A percentile compares a stretch with the other conserved stretches of the same genome.
Conservation (phyloP, 2,797 vertebrate genomes). For the Eleutherodactylus coqui region DNA sequence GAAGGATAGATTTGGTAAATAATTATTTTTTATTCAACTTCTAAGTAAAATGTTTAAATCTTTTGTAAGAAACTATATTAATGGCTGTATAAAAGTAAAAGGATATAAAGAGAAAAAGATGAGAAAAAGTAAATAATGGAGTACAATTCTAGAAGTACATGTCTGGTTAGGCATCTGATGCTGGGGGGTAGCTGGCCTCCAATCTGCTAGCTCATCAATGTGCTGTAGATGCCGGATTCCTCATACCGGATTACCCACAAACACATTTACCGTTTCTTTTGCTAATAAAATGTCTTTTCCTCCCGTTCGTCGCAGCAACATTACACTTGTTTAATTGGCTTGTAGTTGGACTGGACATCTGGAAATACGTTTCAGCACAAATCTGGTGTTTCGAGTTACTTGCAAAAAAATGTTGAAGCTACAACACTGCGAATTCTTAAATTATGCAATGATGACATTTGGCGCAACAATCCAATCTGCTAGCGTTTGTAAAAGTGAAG, state of each 20-base stretch:
- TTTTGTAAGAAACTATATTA: too few species aligned
- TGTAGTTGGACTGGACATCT: constrained; percentile 8
- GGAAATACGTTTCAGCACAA: constrained; percentile 30
- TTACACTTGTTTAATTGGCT: neutral
- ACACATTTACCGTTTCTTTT: neutral
- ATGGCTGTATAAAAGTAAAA: too few species aligned
- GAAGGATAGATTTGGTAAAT: too few species aligned
- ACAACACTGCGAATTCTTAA: constrained; percentile 13
- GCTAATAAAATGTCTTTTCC: neutral
- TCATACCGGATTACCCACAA: neutral
- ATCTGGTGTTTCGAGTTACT: constrained; percentile 19
- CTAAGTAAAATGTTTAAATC: too few species aligned
- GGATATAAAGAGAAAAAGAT: too few species aligned
- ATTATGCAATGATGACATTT: constrained; percentile 49
- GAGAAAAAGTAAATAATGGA: too few species aligned
- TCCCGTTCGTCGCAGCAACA: neutral
- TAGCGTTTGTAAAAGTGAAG: neutral
- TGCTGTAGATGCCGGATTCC: neutral
- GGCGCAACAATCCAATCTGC: constrained; percentile 20
- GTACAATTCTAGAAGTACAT: neutral
- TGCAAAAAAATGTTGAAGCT: neutral
- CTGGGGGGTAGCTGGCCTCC: neutral
- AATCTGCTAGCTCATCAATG: neutral
- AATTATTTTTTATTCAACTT: too few species aligned
- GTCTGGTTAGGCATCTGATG: neutral